These are phyloP conservation scores for Chondrosia reniformis DNA, from an alignment of 37 sponge, comb jelly and placozoan genomes.

Conservation along the genomic window DNA sequence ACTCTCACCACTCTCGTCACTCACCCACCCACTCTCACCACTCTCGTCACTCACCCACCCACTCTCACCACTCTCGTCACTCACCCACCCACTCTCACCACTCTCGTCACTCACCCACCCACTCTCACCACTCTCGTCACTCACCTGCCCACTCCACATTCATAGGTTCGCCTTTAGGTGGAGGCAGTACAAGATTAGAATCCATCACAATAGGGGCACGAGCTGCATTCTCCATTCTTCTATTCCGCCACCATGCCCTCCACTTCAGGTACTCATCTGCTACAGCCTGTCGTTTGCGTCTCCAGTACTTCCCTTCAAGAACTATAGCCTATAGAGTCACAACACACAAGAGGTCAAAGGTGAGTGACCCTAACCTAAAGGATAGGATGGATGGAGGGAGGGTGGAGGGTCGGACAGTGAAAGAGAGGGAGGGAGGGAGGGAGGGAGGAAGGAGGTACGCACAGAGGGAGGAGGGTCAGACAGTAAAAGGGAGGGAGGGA, in stretches of 20 bases:
- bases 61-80: neutral
- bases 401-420: no score
- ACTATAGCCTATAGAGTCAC: no score
- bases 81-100: slow-evolving; percentile 1
- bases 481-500: neutral
- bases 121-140: neutral
- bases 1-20: no score
- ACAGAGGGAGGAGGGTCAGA: no score
- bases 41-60: neutral
- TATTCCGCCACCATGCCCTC: slow-evolving; percentile 35
- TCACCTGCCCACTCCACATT: neutral
- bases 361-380: slow-evolving; percentile 13
- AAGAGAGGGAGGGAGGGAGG: no score
- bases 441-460: neutral
- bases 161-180: neutral
- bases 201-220: neutral
- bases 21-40: neutral
- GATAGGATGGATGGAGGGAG: neutral
- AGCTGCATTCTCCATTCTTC: neutral
- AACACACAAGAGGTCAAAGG: no score
- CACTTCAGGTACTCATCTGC: slow-evolving; percentile 86
- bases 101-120: neutral
- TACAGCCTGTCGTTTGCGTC: slow-evolving; percentile 59
- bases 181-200: neutral
- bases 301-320: slow-evolving; percentile 91